phyloP scores from a whole-genome alignment of 2,113 vertebrate genomes.

The Antechinus flavipes region DNA sequence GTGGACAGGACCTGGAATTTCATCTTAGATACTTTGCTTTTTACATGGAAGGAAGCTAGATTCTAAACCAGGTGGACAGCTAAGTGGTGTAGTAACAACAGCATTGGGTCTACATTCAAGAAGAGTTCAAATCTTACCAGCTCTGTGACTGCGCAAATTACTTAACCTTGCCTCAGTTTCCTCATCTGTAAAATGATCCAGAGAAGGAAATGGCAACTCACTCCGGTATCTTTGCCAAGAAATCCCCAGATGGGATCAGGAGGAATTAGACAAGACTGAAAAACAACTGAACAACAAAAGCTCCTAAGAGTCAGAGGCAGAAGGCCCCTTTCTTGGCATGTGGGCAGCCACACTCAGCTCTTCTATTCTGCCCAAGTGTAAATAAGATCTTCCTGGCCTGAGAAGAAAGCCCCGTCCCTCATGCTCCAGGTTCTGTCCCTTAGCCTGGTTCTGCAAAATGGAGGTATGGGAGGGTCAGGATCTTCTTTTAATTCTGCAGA shows the following conservation, averaged over 20 bases:
- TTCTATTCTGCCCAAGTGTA: no score
- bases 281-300: not conserved
- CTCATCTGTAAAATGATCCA: not conserved
- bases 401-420: no score
- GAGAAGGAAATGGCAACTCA: not conserved
- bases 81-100: not conserved
- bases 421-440: no score
- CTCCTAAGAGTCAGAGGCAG: not conserved
- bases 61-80: not conserved
- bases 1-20: no score
- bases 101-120: not conserved
- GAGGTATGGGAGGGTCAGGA: no score
- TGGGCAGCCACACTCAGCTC: no score
- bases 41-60: not conserved
- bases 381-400: no score
- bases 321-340: no score
- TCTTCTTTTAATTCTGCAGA: no score
- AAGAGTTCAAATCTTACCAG: not conserved
- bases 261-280: not conserved
- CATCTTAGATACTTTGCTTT: no score
- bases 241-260: not conserved
- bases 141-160: not conserved
- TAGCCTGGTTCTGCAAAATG: no score
- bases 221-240: not conserved
- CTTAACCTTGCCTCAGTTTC: not conserved